Conservation (phyloP, 2,888 invertebrate genomes). For the Abrostola triplasia region DNA sequence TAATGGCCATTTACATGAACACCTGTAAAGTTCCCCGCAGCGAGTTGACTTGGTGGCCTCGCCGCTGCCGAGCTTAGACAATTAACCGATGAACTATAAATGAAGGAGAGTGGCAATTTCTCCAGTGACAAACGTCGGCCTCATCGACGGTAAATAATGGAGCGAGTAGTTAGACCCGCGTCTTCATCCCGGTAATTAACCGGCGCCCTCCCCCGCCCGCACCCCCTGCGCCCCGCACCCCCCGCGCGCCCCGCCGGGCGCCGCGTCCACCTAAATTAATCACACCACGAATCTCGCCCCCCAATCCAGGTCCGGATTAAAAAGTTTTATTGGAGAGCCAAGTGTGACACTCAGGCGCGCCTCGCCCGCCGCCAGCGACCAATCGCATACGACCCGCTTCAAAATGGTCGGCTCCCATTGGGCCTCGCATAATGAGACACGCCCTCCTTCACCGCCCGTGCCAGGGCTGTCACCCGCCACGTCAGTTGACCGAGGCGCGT, state of each 20-base stretch:
- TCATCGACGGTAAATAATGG: slow-evolving; percentile 86
- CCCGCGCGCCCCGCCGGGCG: slow-evolving; percentile 49
- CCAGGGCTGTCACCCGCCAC: slow-evolving; percentile 82
- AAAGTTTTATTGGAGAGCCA: slow-evolving; percentile 87
- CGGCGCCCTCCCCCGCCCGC: slow-evolving; percentile 59
- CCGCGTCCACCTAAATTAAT: slow-evolving; percentile 83
- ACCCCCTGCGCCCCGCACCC: slow-evolving; percentile 50
- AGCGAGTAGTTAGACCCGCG: slow-evolving; percentile 85
- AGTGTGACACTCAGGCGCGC: slow-evolving; percentile 80
- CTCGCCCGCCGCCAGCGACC: slow-evolving; percentile 65
- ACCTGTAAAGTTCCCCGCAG: slow-evolving; percentile 57
- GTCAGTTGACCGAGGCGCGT: slow-evolving; percentile 87
- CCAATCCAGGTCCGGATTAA: slow-evolving; percentile 85
- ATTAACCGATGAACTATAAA: slow-evolving; percentile 83
- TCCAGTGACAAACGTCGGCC: slow-evolving; percentile 84
- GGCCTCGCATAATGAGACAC: slow-evolving; percentile 63
- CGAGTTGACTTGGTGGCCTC: slow-evolving; percentile 36
- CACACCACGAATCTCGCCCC: slow-evolving; percentile 87
- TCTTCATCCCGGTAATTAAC: slow-evolving; percentile 88
- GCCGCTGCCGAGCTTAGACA: slow-evolving; percentile 56
- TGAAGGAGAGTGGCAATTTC: slow-evolving; percentile 83
- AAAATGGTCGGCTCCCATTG: slow-evolving; percentile 68
- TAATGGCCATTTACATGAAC: slow-evolving; percentile 31
- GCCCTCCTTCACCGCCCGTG: slow-evolving; percentile 78
- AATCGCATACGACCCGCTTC: slow-evolving; percentile 66